Conservation (phyloP, 1,140 invertebrate genomes). For the Kradibia gibbosae region DNA sequence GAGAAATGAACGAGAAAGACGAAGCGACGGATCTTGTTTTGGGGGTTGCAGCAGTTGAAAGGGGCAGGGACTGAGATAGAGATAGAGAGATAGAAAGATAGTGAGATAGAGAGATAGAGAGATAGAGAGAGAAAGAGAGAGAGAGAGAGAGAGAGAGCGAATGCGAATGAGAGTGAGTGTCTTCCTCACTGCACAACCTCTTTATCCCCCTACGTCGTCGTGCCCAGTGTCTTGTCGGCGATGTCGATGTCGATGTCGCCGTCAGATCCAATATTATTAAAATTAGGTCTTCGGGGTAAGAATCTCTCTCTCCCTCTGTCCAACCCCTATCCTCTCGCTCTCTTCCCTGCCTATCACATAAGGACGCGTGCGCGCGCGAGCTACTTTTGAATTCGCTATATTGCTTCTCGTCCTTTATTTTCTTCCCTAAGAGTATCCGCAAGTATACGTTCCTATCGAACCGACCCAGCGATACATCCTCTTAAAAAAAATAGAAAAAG, state of each 20-base stretch:
- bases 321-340: not conserved
- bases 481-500: conserved; percentile 32
- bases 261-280: conserved; percentile 58
- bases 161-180: not conserved
- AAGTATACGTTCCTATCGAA: not conserved
- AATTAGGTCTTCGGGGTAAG: conserved; percentile 55
- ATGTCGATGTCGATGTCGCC: conserved; percentile 46
- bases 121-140: conserved; percentile 6
- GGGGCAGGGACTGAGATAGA: too few species aligned
- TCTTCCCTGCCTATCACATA: not conserved
- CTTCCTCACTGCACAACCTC: conserved; percentile 9
- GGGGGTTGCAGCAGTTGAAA: too few species aligned
- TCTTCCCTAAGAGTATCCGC: not conserved
- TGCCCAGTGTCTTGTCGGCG: conserved; percentile 21
- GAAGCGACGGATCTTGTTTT: too few species aligned
- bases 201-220: conserved; percentile 20
- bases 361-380: not conserved
- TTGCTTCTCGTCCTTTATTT: not conserved
- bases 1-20: too few species aligned
- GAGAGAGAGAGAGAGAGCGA: conserved; percentile 21
- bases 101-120: too few species aligned
- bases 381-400: too few species aligned
- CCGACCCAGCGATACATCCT: conserved; percentile 15
- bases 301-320: not conserved
- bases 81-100: too few species aligned